A percentile compares a stretch with the other conserved stretches of the same genome.
phyloP scores from a whole-genome alignment of 2,888 invertebrate genomes.

The Leptarthrus brevirostris region DNA sequence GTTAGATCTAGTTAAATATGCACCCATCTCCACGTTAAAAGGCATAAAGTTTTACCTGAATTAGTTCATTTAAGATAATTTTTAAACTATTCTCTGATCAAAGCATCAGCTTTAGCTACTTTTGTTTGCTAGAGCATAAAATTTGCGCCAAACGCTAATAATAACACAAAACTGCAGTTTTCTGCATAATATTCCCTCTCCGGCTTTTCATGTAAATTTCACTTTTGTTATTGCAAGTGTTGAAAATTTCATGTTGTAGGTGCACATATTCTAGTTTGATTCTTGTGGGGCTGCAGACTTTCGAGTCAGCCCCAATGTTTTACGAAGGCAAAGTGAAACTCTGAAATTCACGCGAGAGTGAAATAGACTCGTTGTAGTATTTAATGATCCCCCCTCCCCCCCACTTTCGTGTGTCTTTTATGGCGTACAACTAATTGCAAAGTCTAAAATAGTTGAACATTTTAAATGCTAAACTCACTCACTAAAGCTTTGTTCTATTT shows the following conservation, averaged over 20 bases:
- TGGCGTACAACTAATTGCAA: no score
- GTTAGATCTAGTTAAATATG: neutral
- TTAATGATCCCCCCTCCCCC: no score
- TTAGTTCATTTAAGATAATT: neutral
- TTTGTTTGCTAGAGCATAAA: constrained; percentile 16
- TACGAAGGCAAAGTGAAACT: no score
- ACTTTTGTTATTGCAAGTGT: constrained; percentile 30
- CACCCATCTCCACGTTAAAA: neutral
- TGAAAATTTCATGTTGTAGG: constrained; percentile 10
- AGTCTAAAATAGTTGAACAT: no score
- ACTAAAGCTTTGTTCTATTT: no score
- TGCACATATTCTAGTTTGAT: neutral
- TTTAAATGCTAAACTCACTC: no score
- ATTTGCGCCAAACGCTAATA: constrained; percentile 5
- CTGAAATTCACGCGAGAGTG: no score
- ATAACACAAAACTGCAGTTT: constrained; percentile 32
- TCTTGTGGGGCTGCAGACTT: neutral
- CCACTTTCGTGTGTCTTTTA: no score
- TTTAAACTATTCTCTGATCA: neutral
- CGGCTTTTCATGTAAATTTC: constrained; percentile 11
- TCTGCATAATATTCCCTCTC: constrained; percentile 16
- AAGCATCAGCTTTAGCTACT: neutral
- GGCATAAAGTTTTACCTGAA: neutral
- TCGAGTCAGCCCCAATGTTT: neutral
- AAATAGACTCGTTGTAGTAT: no score